Base-by-base conservation (phyloP, 1,140 invertebrate species). In the Neotoxoptera formosana region DNA sequence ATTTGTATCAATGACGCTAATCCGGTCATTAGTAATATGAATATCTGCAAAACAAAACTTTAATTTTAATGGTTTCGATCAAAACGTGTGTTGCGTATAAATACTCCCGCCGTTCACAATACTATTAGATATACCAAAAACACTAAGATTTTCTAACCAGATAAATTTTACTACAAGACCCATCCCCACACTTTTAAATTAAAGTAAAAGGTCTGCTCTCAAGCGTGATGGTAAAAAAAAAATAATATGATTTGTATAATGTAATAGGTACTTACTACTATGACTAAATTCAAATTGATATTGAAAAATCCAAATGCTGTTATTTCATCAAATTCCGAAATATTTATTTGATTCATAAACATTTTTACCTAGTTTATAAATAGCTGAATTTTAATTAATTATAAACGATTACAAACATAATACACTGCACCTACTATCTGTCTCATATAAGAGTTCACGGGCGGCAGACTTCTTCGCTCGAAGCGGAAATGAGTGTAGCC, bases 241-340 rank as follows among this genome's bases (percentile, higher is more conserved):
- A 60, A 51, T 51, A 20, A 83, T 36, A 36, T 36, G 34, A 45
- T 84, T 84, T 2, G 41, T 45, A 45, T 41, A 45, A 21, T 14
- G 25, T 84, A 41, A 23, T 76, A 23, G n/a, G n/a, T 84, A 84
- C 83, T 41, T 41, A 84, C 83, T 25, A 41, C 7, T 4, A 84
- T 45, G 23, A 45, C 23, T 25, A 84, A 45, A 84, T 41, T 84
- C 7, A 41, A 41, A 45, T 84, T 84, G 36, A 84, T 84, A 25
- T 45, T 84, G 83, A 84, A 84, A 84, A 84, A 41, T 84, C 83
- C 83, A 8, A 84, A 84, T 41, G 83, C 83, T 25, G 21, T 45
- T 25, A 84, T 84, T 41, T 84, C 83, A 45, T 84, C 34, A 14
- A 41, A 41, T 9, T 84, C 83, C 23, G 9, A 45, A 30, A 41